These are phyloP conservation scores for Brachionus plicatilis DNA, from an alignment of 1,140 invertebrate species.

Conservation along the genomic window DNA sequence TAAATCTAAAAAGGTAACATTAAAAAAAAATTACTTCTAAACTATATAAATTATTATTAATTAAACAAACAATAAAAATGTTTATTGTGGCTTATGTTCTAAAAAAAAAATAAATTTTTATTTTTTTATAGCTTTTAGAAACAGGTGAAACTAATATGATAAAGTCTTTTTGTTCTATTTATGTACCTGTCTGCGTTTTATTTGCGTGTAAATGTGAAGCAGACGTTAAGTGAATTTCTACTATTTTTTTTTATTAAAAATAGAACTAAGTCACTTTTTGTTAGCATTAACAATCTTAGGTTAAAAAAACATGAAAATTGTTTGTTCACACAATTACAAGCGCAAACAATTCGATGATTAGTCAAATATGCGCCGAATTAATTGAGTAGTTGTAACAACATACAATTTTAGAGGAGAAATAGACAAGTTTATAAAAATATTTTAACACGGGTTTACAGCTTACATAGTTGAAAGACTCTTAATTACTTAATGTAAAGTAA, in stretches of 20 bases:
- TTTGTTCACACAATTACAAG: neutral
- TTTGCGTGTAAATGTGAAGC: neutral
- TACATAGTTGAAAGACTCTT: neutral
- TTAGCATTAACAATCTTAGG: neutral
- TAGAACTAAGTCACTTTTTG: neutral
- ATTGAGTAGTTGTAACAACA: neutral
- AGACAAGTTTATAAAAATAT: slow-evolving; percentile 3
- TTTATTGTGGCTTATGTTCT: neutral
- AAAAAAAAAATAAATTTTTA: neutral
- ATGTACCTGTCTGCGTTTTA: neutral
- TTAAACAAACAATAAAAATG: neutral
- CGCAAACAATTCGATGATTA: neutral
- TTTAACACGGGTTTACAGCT: neutral
- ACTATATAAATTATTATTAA: too few species aligned
- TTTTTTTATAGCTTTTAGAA: neutral
- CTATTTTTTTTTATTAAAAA: neutral
- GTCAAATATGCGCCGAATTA: neutral
- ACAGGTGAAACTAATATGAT: neutral
- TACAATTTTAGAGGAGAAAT: neutral
- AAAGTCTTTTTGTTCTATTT: neutral
- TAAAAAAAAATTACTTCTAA: too few species aligned
- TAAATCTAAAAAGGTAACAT: too few species aligned
- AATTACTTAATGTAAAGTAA: neutral
- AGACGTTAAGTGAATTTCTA: neutral
- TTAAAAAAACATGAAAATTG: neutral